Conservation (phyloP, 2,113 vertebrate species). For the Microcebus ravelobensis region DNA sequence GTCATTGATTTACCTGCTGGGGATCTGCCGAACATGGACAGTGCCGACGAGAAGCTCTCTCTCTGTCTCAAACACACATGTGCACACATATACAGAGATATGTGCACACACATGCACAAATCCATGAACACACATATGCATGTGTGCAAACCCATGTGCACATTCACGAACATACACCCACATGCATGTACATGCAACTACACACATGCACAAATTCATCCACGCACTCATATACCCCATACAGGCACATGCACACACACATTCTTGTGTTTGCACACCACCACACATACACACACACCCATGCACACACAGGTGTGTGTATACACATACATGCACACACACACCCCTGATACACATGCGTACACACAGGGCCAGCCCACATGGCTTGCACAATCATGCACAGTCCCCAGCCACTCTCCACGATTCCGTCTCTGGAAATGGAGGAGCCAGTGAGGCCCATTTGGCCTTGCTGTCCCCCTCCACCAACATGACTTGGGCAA, state of each 20-base stretch:
- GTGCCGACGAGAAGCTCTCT: not conserved
- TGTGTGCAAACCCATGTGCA: not conserved
- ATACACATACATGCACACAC: no score
- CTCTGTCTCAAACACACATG: not conserved
- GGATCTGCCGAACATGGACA: accelerated
- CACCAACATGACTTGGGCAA: not conserved
- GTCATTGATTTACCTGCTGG: accelerated
- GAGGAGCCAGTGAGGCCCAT: accelerated
- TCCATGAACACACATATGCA: not conserved
- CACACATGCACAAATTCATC: not conserved
- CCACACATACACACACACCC: no score
- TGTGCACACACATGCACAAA: not conserved
- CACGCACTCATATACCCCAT: not conserved
- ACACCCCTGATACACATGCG: not conserved
- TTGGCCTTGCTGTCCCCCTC: not conserved
- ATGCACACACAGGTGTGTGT: no score
- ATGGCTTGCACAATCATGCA: accelerated
- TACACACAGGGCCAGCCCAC: accelerated
- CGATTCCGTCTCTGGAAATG: accelerated
- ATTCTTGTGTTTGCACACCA: no score
- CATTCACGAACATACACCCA: not conserved
- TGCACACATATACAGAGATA: no score
- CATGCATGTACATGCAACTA: not conserved
- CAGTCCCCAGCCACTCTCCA: accelerated
- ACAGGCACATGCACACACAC: no score